Evolutionary conservation across 2,888 invertebrate genomes (phyloP).

Genomic region (Byasa hedistus): DNA sequence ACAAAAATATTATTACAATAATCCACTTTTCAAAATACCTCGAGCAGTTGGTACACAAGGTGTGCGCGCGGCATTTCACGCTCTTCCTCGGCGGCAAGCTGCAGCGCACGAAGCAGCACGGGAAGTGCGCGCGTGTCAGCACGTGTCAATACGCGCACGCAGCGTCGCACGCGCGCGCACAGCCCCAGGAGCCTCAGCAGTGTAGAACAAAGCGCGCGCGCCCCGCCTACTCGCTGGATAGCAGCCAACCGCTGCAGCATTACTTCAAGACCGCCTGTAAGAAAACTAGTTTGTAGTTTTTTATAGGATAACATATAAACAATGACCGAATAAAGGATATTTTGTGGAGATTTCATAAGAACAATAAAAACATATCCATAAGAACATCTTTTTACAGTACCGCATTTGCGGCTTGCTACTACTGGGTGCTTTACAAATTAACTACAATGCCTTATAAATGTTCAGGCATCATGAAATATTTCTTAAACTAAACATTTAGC

Average conservation of each 20-base stretch:
- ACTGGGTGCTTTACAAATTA: too few relatives aligned
- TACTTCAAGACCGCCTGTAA: slow-evolving; percentile 82
- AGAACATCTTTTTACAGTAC: too few relatives aligned
- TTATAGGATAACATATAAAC: too few relatives aligned
- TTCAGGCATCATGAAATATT: too few relatives aligned
- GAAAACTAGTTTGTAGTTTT: neutral
- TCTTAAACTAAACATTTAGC: too few relatives aligned
- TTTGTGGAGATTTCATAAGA: too few relatives aligned
- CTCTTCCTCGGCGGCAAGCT: slow-evolving; percentile 81
- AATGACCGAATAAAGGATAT: too few relatives aligned
- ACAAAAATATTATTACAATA: too few relatives aligned
- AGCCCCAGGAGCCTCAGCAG: slow-evolving; percentile 93
- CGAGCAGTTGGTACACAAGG: slow-evolving; percentile 93
- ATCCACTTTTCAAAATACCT: slow-evolving; percentile 69
- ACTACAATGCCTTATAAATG: too few relatives aligned
- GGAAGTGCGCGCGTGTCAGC: slow-evolving; percentile 91
- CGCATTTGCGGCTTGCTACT: too few relatives aligned
- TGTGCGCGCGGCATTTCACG: slow-evolving; percentile 85
- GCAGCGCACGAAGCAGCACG: slow-evolving; percentile 90
- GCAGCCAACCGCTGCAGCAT: slow-evolving; percentile 92
- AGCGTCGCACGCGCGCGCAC: slow-evolving; percentile 93
- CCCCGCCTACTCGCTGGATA: slow-evolving; percentile 91
- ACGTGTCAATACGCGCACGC: slow-evolving; percentile 92
- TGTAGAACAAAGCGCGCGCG: slow-evolving; percentile 92
- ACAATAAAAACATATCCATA: too few relatives aligned